These are phyloP conservation scores for Caradrina kadenii DNA, from an alignment of 2,888 invertebrate genomes.

Conservation along the genomic window DNA sequence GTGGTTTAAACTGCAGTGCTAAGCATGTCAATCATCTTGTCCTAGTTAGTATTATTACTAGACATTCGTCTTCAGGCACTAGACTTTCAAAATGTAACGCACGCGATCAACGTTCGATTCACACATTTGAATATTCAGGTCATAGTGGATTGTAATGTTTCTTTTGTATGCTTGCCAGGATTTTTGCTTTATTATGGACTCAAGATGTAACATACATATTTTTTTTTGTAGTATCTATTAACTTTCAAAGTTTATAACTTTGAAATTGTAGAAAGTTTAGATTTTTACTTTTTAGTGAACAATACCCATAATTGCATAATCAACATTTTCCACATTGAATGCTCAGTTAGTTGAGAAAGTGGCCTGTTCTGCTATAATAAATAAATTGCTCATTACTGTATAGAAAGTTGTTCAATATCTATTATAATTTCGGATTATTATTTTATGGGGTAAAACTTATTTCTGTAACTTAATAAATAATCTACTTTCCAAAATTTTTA, in stretches of 20 bases:
- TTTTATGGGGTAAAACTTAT: neutral
- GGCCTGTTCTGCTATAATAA: neutral
- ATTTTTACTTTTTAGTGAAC: neutral
- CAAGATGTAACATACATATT: neutral
- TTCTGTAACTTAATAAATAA: too few relatives aligned
- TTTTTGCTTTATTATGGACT: conserved; percentile 8
- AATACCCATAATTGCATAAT: neutral
- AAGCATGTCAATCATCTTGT: conserved; percentile 36
- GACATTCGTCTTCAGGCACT: conserved; percentile 41
- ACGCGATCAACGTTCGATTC: conserved; percentile 62
- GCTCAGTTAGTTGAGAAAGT: neutral
- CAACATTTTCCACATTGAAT: neutral
- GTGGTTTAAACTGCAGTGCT: neutral
- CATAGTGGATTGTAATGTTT: conserved; percentile 48
- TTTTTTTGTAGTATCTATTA: neutral
- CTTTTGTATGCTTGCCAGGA: conserved; percentile 21
- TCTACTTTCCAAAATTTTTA: neutral
- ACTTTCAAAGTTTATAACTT: neutral
- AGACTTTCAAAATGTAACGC: conserved; percentile 67
- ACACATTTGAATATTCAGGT: conserved; percentile 65
- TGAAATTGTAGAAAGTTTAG: neutral
- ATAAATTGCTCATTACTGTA: neutral
- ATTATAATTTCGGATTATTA: neutral
- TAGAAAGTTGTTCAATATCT: neutral
- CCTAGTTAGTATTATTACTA: conserved; percentile 49